Percentiles rank a stretch among this genome's conserved stretches.
Evolutionary conservation across 2,797 vertebrate genomes (phyloP).

Genomic region (Enoplosus armatus): DNA sequence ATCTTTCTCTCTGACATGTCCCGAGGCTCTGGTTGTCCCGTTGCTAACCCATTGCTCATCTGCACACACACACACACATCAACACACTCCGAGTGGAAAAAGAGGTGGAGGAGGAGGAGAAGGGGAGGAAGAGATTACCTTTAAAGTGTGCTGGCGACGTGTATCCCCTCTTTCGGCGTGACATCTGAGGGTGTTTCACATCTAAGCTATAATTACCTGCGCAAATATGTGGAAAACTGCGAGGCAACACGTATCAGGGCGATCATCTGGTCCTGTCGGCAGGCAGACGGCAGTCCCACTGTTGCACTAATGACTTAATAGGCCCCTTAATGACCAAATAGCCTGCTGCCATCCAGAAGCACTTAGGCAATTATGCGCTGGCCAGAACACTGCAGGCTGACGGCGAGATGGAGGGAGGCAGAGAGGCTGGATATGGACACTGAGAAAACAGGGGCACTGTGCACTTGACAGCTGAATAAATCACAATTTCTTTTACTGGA

Average conservation of each 20-base stretch:
- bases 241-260: constrained; percentile 74
- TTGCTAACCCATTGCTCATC: constrained; percentile 65
- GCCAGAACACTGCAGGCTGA: constrained; percentile 75
- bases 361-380: constrained; percentile 86
- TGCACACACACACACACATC: constrained; percentile 35
- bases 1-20: constrained; percentile 62
- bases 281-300: constrained; percentile 79
- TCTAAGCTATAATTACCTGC: constrained; percentile 78
- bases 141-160: constrained; percentile 66
- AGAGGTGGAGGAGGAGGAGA: constrained; percentile 42
- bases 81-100: constrained; percentile 59
- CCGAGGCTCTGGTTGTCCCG: constrained; percentile 53
- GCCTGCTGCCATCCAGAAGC: constrained; percentile 85
- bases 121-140: constrained; percentile 67
- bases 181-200: constrained; percentile 78
- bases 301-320: constrained; percentile 87
- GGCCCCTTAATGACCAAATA: constrained; percentile 88
- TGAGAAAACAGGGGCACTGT: constrained; percentile 47
- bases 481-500: constrained; percentile 25
- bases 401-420: constrained; percentile 44
- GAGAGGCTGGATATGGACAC: constrained; percentile 32
- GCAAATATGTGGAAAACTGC: constrained; percentile 81
- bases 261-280: constrained; percentile 78
- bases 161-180: constrained; percentile 69
- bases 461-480: constrained; percentile 61